These are phyloP conservation scores for Callionymus lyra DNA, from an alignment of 2,113 vertebrate genomes.

Conservation along the genomic window DNA sequence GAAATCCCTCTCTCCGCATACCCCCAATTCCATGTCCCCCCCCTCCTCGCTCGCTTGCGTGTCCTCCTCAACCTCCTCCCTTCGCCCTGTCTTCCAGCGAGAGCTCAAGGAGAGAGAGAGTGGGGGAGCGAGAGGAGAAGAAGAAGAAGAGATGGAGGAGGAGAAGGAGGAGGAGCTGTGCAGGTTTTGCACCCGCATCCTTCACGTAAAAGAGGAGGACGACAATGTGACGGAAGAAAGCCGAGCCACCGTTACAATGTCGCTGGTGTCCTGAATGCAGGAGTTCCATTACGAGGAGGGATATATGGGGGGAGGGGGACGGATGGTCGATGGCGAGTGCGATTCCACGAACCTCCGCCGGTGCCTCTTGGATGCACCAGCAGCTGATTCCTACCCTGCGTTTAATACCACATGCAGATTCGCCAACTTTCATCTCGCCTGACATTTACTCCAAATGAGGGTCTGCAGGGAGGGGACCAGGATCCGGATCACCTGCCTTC, in stretches of 20 bases:
- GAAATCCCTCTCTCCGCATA: constrained; percentile 69
- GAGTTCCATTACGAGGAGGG: constrained; percentile 19
- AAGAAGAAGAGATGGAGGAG: constrained; percentile 27
- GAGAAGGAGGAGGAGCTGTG: constrained; percentile 29
- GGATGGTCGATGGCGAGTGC: constrained; percentile 14
- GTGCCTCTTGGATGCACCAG: constrained; percentile 38
- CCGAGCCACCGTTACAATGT: neutral
- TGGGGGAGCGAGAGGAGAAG: constrained; percentile 41
- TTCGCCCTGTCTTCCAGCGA: constrained; percentile 49
- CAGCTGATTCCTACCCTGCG: constrained; percentile 43
- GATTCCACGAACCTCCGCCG: constrained; percentile 31
- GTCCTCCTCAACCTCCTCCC: constrained; percentile 32
- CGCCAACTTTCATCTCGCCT: constrained; percentile 39
- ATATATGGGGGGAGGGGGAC: constrained; percentile 48
- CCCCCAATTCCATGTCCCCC: constrained; percentile 72
- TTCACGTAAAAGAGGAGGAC: constrained; percentile 46
- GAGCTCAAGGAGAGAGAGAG: constrained; percentile 51
- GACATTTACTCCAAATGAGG: constrained; percentile 44
- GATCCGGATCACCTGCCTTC: constrained; percentile 39
- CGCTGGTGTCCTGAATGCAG: constrained; percentile 17
- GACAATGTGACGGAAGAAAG: constrained; percentile 28
- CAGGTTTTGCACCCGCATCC: constrained; percentile 41
- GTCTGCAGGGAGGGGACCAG: constrained; percentile 29
- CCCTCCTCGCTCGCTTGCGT: constrained; percentile 46
- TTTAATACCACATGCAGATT: constrained; percentile 15